A percentile compares a stretch with the other conserved stretches of the same genome.
phyloP scores from a whole-genome alignment of 2,797 vertebrate genomes.

The Semaprochilodus insignis region DNA sequence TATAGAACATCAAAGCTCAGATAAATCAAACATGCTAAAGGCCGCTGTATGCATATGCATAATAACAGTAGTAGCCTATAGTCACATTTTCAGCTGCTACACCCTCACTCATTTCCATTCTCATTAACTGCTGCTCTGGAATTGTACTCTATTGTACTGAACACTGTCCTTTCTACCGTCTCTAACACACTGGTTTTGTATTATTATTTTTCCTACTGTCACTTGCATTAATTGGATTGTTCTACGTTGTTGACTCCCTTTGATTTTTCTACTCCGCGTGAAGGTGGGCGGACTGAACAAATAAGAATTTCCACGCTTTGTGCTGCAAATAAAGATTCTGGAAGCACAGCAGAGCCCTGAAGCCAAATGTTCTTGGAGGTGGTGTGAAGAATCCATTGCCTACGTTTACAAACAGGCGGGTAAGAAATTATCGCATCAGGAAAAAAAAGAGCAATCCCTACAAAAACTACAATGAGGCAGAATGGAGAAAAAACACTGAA shows the following conservation, averaged over 20 bases:
- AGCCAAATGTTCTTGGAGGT: constrained; percentile 7
- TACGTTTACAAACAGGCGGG: not conserved
- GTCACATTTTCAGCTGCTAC: constrained; percentile 9
- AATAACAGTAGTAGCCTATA: not conserved
- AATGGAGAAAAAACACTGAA: not conserved
- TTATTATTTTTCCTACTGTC: not conserved
- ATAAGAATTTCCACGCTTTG: not conserved
- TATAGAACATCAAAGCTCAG: not conserved
- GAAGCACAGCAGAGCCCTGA: not conserved
- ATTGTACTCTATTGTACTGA: not conserved
- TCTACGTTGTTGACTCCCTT: not conserved
- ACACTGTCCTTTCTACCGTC: not conserved
- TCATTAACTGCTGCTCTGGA: constrained; percentile 15
- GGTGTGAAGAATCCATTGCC: constrained; percentile 10
- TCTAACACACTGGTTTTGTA: not conserved
- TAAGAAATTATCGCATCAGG: not conserved
- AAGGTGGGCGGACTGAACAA: not conserved
- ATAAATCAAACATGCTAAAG: not conserved
- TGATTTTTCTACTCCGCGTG: constrained; percentile 7
- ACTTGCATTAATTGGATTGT: not conserved
- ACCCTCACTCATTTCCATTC: not conserved
- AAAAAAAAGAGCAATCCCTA: not conserved
- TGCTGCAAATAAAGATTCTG: not conserved
- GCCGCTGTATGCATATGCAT: constrained; percentile 1
- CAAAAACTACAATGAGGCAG: not conserved